These are phyloP conservation scores for Limnodromus scolopaceus DNA, from an alignment of 2,797 vertebrate species.

Conservation along the genomic window DNA sequence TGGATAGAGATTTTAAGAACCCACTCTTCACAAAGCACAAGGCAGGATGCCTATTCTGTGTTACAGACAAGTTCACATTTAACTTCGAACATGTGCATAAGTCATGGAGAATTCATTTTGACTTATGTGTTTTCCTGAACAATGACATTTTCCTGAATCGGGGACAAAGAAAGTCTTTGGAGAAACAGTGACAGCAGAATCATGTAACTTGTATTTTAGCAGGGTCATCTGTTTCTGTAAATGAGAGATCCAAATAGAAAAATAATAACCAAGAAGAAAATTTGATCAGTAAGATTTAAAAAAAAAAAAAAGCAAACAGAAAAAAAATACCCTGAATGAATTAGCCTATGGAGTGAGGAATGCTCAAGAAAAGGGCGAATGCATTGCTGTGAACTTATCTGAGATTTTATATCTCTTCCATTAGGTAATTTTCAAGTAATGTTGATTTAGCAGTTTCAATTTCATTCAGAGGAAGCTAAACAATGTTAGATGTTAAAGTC, in stretches of 20 bases:
- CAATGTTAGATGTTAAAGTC: constrained; percentile 52
- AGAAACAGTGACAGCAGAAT: constrained; percentile 32
- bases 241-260: not conserved
- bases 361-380: not conserved
- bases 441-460: constrained; percentile 68
- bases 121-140: constrained; percentile 57
- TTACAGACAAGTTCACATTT: constrained; percentile 34
- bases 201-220: constrained; percentile 16
- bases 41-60: constrained; percentile 42
- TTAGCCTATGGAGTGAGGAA: not conserved
- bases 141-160: constrained; percentile 50
- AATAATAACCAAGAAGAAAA: constrained; percentile 23
- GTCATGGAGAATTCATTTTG: not conserved
- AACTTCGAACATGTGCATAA: constrained; percentile 23
- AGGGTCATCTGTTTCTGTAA: constrained; percentile 46
- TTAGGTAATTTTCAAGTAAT: constrained; percentile 64
- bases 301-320: not conserved
- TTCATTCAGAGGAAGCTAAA: constrained; percentile 65
- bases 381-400: not conserved
- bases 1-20: constrained; percentile 28
- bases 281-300: not conserved
- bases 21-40: not conserved
- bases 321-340: not conserved
- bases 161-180: constrained; percentile 44
- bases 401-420: constrained; percentile 40